Evolutionary conservation across 2,113 vertebrate species (phyloP).

Genomic region (Lasiurus cinereus): DNA sequence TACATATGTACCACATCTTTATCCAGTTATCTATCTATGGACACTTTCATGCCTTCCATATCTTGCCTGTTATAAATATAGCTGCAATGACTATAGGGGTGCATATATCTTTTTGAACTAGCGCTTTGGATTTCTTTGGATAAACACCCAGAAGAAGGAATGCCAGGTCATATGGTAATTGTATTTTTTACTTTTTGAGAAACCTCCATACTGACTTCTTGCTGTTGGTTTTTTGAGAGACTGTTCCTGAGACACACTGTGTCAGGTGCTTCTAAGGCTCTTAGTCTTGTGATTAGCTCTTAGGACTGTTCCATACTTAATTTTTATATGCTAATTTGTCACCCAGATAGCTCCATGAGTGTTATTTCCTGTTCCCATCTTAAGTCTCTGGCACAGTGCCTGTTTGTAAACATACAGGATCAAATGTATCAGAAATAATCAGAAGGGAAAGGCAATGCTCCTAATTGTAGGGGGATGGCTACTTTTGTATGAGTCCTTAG

Average conservation of each 20-base stretch:
- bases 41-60: background rate
- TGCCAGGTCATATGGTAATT: background rate
- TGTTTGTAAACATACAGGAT: background rate
- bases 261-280: background rate
- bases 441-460: background rate
- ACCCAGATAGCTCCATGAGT: background rate
- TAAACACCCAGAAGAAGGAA: background rate
- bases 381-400: background rate
- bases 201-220: background rate
- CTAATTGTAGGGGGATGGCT: background rate
- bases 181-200: background rate
- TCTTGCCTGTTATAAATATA: background rate
- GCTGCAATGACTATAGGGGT: background rate
- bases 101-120: background rate
- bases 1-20: background rate
- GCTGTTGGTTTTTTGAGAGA: background rate
- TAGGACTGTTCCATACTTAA: background rate
- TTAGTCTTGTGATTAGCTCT: background rate
- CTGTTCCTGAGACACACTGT: background rate
- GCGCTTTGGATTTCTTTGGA: background rate
- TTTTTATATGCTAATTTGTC: background rate
- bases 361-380: slow-evolving; percentile 12
- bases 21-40: background rate
- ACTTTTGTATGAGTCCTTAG: background rate
- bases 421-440: background rate